Percentiles rank a stretch among this genome's conserved stretches.
Conservation (phyloP, 2,888 invertebrate genomes). For the Andricus curvator region DNA sequence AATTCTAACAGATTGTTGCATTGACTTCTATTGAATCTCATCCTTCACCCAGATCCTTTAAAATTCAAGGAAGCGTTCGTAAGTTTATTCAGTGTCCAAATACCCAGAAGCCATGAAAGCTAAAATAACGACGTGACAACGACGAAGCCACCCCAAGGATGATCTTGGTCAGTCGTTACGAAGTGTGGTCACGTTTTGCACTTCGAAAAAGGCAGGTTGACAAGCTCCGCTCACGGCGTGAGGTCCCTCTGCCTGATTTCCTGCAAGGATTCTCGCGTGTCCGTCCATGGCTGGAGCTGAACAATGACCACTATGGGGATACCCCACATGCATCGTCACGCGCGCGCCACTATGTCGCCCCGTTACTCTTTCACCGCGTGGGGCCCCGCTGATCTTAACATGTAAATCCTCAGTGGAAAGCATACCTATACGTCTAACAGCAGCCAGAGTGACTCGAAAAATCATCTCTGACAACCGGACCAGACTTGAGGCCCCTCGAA, state of each 20-base stretch:
- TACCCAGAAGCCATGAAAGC: constrained; percentile 37
- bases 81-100: constrained; percentile 22
- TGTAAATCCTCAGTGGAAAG: constrained; percentile 48
- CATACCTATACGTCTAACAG: constrained; percentile 9
- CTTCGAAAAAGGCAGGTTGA: constrained; percentile 60
- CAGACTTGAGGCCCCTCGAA: constrained; percentile 12
- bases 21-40: constrained; percentile 1
- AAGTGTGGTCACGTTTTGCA: constrained; percentile 64
- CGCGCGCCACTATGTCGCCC: constrained; percentile 68
- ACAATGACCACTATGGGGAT: constrained; percentile 65
- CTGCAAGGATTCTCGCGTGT: constrained; percentile 62
- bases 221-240: constrained; percentile 71
- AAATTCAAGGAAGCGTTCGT: constrained; percentile 10
- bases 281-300: constrained; percentile 56
- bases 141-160: constrained; percentile 51
- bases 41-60: not conserved
- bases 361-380: constrained; percentile 65
- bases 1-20: not conserved
- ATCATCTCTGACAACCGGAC: constrained; percentile 29
- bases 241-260: constrained; percentile 67
- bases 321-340: constrained; percentile 68
- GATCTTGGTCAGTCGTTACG: constrained; percentile 54
- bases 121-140: constrained; percentile 58
- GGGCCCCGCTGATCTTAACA: constrained; percentile 56
- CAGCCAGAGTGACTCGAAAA: constrained; percentile 33